phyloP scores from a whole-genome alignment of 2,888 invertebrate species.

The Aromia moschata region DNA sequence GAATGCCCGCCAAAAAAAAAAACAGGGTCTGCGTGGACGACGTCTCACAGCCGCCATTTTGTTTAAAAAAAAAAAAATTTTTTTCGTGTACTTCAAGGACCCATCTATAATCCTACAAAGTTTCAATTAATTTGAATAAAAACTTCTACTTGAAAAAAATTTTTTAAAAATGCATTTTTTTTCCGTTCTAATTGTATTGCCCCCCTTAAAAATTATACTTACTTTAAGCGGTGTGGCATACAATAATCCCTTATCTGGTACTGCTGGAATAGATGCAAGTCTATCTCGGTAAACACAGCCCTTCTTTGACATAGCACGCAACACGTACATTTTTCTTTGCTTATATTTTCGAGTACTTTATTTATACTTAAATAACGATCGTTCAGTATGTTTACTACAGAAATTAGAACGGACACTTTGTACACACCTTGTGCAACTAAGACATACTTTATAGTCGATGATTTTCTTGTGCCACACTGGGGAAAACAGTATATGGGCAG shows the following conservation, averaged over 20 bases:
- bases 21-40: too few species aligned
- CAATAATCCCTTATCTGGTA: neutral
- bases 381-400: slow-evolving; percentile 3
- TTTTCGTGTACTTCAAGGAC: too few species aligned
- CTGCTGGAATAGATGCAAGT: neutral
- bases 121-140: too few species aligned
- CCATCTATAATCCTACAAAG: too few species aligned
- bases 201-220: neutral
- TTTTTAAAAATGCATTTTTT: too few species aligned
- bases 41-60: too few species aligned
- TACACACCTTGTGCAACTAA: neutral
- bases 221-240: slow-evolving; percentile 6
- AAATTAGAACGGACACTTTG: neutral
- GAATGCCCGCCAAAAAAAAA: too few species aligned
- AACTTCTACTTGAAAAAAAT: too few species aligned
- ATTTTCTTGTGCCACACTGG: neutral
- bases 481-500: neutral
- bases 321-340: neutral
- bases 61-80: too few species aligned
- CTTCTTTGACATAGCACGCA: slow-evolving; percentile 2
- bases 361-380: slow-evolving; percentile 2
- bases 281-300: neutral
- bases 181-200: too few species aligned
- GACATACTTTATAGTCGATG: neutral
- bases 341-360: neutral